phyloP scores from a whole-genome alignment of 2,888 invertebrate genomes.

The Drosophila melanocephala region DNA sequence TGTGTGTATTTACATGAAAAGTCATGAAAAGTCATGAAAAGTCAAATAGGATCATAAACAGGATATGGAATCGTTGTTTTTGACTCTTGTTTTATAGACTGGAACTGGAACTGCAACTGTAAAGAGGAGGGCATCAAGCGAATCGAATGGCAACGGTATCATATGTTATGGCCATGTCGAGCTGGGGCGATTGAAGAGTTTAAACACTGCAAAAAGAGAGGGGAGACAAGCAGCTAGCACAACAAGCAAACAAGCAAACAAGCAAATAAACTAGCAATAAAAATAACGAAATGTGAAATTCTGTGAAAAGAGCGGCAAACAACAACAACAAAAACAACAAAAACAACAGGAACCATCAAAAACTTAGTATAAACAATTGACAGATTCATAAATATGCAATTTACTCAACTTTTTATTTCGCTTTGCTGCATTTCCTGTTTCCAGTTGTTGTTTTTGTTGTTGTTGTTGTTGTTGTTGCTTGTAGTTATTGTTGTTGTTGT shows the following conservation, averaged over 20 bases:
- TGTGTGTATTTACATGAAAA: background rate
- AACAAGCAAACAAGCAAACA: slow-evolving; percentile 14
- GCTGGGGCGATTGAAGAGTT: slow-evolving; percentile 31
- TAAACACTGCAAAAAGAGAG: slow-evolving; percentile 26
- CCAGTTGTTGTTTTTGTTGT: slow-evolving; percentile 50
- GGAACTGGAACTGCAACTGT: slow-evolving; percentile 21
- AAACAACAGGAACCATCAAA: slow-evolving; percentile 27
- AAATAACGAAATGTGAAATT: slow-evolving; percentile 69
- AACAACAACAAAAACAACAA: slow-evolving; percentile 31
- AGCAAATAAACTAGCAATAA: slow-evolving; percentile 49
- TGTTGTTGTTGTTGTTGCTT: slow-evolving; percentile 24
- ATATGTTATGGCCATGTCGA: slow-evolving; percentile 61
- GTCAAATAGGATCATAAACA: slow-evolving; percentile 31
- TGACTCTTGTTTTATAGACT: slow-evolving; percentile 22
- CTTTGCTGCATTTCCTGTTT: slow-evolving; percentile 81
- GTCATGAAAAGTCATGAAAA: slow-evolving; percentile 10
- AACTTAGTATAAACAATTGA: slow-evolving; percentile 79
- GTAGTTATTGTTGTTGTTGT: slow-evolving; percentile 23
- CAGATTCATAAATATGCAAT: slow-evolving; percentile 82
- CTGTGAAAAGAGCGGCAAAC: slow-evolving; percentile 62
- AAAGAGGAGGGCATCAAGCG: slow-evolving; percentile 33
- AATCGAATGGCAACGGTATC: slow-evolving; percentile 53
- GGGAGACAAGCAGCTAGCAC: too few species aligned
- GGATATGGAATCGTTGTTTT: slow-evolving; percentile 26
- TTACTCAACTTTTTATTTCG: slow-evolving; percentile 80